Evolutionary conservation across 2,113 vertebrate genomes (phyloP), one percentile per base, ranked within the genome.

Genomic region (Coptodon bakossiorum): DNA sequence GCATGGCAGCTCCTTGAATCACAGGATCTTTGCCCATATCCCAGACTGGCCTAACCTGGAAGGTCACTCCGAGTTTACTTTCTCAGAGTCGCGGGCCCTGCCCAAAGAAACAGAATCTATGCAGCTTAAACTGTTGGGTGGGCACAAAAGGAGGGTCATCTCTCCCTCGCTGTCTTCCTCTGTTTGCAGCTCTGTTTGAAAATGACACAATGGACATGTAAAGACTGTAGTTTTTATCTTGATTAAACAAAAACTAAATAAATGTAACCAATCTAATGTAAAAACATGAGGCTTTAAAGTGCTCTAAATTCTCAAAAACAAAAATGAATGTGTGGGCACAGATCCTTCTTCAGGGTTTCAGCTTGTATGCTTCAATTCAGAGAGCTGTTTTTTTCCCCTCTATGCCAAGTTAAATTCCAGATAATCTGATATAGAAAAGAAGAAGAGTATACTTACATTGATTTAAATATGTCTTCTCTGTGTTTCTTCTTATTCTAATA

Each of bases 21-120:
- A 31, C 95, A 91, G 92, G 91, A 92, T 95, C 92, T 81, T 90
- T 88, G 78, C 89, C 86, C 71, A 88, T 88, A 94, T 96, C 95
- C 95, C 96, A 96, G 96, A 95, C 96, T 94, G 94, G 95, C 94
- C 96, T 96, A 97, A 97, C 96, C 96, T 96, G 95, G 90, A 94
- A 95, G 97, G 97, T 97, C 97, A 97, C 88, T 93, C 92, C 90
- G 82, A 97, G 97, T 97, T 97, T 97, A 97, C 97, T 97, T 97
- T 97, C 97, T 97, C 97, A 97, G 97, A 96, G 96, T 92, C 85
- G 82, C 83, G 85, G 90, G 93, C 83, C 91, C 93, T 88, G 88
- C 89, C 91, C 95, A 96, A 96, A 96, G 95, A 96, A 96, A 96
- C 96, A 94, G 94, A 96, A 96, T 96, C 96, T 96, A 92, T 95